Base-by-base conservation (phyloP, 2,888 invertebrate species). In the Mythimna albipuncta region DNA sequence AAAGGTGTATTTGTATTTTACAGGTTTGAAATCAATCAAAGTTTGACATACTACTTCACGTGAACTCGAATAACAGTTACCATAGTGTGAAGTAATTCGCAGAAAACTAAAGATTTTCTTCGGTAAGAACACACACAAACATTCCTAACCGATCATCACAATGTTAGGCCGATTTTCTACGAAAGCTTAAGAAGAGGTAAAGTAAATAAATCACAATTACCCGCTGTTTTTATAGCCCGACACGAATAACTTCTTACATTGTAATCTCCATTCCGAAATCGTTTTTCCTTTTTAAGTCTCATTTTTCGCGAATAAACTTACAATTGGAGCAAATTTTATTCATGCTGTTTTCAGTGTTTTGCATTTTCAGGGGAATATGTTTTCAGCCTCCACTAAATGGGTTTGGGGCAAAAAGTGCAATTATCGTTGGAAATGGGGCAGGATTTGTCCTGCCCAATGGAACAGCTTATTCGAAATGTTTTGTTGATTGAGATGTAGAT, bases 251-350 rank as follows among this genome's bases (percentile, higher is more conserved):
- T 82, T 80, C 81, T 81, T 81, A 83, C 80, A 79, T 72, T 72
- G 81, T 87, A 83, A 85, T 87, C 85, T 85, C 72, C 77, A 84
- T 83, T 80, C 76, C 73, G 66, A 82, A 85, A 87, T 84, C 83
- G 82, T 83, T 87, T 84, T 86, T 79, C 79, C 81, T 84, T 85
- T 86, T 82, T 75, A 82, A 83, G 77, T 79, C 69, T 77, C 68
- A 83, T 83, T 83, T 85, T 81, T 74, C 72, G 75, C 64, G 66
- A 73, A 81, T 79, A 78, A 83, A 84, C 69, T 77, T 72, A 83
- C 77, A 79, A 85, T 72, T 84, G 71, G 64, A 52, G 64, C 63
- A 75, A 74, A 74, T 78, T 78, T 83, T 79, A 79, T 83, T 83
- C 75, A 59, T 72, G 69, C 64, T 65, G 55, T 74, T 82, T 74